Evolutionary conservation across 2,797 vertebrate species (phyloP).

Genomic region (Rallus crepitans): DNA sequence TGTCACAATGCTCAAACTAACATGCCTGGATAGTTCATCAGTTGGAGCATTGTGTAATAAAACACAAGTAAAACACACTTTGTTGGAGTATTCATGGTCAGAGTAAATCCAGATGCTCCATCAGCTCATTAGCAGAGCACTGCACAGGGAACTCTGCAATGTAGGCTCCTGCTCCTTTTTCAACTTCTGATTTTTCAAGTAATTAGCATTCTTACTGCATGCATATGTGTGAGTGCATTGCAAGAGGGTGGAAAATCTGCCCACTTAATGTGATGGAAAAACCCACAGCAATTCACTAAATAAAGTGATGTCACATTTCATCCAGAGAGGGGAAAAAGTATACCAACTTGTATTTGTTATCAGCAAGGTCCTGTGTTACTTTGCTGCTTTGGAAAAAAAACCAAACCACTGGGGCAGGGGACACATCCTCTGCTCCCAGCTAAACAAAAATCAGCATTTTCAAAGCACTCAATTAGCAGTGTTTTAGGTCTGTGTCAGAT

Average conservation of each 20-base stretch:
- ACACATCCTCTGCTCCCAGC: neutral
- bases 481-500: conserved; percentile 33
- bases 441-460: conserved; percentile 36
- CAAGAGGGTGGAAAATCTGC: neutral
- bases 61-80: conserved; percentile 44
- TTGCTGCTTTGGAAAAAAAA: neutral
- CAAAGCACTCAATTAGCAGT: conserved; percentile 19
- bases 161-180: too few species aligned
- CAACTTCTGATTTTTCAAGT: conserved; percentile 38
- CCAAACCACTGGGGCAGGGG: too few species aligned
- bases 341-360: neutral
- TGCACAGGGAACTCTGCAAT: neutral
- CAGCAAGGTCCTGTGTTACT: neutral
- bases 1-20: conserved; percentile 18
- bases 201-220: conserved; percentile 1
- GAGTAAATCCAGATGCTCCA: conserved; percentile 41
- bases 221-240: neutral
- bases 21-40: conserved; percentile 45
- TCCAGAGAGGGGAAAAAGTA: neutral
- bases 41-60: conserved; percentile 3
- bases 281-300: neutral
- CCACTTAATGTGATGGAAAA: neutral
- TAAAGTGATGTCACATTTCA: conserved; percentile 2
- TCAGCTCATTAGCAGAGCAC: conserved; percentile 35
- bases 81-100: neutral